phyloP scores from a whole-genome alignment of 2,113 vertebrate species.

The Malaclemys terrapin region DNA sequence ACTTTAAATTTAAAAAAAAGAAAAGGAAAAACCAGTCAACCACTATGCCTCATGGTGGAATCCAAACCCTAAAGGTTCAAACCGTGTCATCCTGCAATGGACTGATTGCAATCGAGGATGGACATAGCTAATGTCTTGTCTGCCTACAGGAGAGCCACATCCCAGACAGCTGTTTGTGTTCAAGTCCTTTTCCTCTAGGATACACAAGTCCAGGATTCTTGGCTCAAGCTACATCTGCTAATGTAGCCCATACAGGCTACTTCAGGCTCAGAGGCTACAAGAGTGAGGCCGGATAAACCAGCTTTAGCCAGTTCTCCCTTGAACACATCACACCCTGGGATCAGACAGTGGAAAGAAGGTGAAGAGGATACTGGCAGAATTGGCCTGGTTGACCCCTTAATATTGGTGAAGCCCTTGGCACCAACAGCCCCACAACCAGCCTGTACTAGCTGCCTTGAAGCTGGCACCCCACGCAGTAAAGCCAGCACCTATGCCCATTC shows the following conservation, averaged over 20 bases:
- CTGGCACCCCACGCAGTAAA: not conserved
- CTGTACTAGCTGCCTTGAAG: not conserved
- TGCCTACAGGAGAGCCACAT: not conserved
- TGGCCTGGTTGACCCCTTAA: not conserved
- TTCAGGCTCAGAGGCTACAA: not conserved
- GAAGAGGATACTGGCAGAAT: not conserved
- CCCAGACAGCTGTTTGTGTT: not conserved
- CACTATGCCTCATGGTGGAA: not conserved
- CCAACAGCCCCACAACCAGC: not conserved
- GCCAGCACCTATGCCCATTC: not conserved
- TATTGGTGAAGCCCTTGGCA: not conserved
- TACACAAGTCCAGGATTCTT: not conserved
- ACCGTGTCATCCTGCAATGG: fast-evolving
- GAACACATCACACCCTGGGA: not conserved
- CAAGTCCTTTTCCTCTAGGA: not conserved
- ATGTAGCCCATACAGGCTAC: not conserved
- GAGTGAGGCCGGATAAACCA: not conserved
- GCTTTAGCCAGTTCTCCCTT: not conserved
- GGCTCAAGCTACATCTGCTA: not conserved
- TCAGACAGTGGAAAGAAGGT: not conserved
- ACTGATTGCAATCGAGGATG: not conserved
- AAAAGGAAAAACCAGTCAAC: not conserved
- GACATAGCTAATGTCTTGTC: not conserved
- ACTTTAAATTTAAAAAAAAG: not conserved
- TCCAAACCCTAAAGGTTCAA: not conserved